A percentile compares a stretch with the other conserved stretches of the same genome.
phyloP scores from a whole-genome alignment of 2,888 invertebrate species.

The Cataglyphis livida region DNA sequence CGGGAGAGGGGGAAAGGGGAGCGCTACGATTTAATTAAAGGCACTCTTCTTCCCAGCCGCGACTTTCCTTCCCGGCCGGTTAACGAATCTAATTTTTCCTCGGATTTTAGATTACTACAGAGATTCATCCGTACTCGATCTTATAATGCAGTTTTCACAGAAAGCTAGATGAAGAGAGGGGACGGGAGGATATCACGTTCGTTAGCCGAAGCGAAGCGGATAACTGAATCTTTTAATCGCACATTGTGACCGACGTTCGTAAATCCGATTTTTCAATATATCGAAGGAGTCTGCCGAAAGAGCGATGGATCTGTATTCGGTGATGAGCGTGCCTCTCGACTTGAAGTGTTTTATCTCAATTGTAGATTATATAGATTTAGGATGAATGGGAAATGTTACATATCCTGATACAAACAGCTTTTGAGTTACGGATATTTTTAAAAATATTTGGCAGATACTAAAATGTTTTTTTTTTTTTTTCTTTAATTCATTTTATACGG shows the following conservation, averaged over 20 bases:
- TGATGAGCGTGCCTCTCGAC: not conserved
- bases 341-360: not conserved
- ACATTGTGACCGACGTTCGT: slow-evolving; percentile 57
- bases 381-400: not conserved
- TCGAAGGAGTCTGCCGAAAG: slow-evolving; percentile 25
- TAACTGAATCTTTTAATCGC: slow-evolving; percentile 72
- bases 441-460: not conserved
- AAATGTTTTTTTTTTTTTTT: not conserved
- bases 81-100: slow-evolving; percentile 76
- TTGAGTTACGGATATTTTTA: not conserved
- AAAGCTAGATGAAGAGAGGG: slow-evolving; percentile 11
- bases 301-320: slow-evolving; percentile 12
- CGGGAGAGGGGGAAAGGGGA: not conserved
- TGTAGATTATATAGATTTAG: not conserved
- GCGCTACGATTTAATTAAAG: slow-evolving; percentile 75
- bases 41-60: slow-evolving; percentile 39
- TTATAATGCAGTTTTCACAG: slow-evolving; percentile 63
- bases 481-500: not conserved
- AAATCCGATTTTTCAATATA: slow-evolving; percentile 61
- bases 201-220: slow-evolving; percentile 59
- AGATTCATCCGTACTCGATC: slow-evolving; percentile 70
- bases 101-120: slow-evolving; percentile 73
- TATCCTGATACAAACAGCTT: not conserved
- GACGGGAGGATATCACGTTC: slow-evolving; percentile 54
- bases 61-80: slow-evolving; percentile 67